Percentiles rank a stretch among this genome's conserved stretches.
These are phyloP conservation scores for Clarias laeviceps DNA, from an alignment of 2,797 vertebrate genomes.

Conservation along the genomic window DNA sequence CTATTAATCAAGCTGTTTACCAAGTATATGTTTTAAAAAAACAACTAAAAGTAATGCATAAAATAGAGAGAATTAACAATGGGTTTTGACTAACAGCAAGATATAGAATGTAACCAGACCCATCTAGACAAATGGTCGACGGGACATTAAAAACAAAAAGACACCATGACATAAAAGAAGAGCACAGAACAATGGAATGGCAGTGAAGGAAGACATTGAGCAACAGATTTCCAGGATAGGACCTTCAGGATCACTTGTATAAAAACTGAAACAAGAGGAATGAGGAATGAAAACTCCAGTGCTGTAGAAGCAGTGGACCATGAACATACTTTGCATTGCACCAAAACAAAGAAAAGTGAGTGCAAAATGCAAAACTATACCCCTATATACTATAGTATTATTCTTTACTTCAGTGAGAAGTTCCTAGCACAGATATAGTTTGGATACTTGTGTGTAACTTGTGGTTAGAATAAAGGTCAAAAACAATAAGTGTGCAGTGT, in stretches of 20 bases:
- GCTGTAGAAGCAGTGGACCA: neutral
- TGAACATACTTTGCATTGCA: neutral
- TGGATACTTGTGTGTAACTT: neutral
- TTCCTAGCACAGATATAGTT: neutral
- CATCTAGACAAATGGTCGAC: neutral
- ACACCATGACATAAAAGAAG: slow-evolving; percentile 10
- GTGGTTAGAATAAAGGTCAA: neutral
- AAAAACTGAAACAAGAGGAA: slow-evolving; percentile 1
- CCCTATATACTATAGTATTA: too few relatives aligned
- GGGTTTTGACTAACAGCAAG: neutral
- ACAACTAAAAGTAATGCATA: neutral
- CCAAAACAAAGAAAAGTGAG: neutral
- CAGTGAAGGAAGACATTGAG: slow-evolving; percentile 7
- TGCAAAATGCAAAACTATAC: neutral
- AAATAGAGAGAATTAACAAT: neutral
- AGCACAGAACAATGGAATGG: slow-evolving; percentile 7
- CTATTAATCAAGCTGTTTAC: neutral
- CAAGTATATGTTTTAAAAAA: neutral
- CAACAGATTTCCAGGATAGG: slow-evolving; percentile 15
- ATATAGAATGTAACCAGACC: neutral
- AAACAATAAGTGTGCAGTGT: neutral
- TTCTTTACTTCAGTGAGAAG: too few relatives aligned
- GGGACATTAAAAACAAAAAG: neutral
- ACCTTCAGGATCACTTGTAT: neutral
- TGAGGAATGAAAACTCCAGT: neutral